Percentiles rank a stretch among this genome's conserved stretches.
Evolutionary conservation across 2,113 vertebrate species (phyloP).

Genomic region (Parus major): DNA sequence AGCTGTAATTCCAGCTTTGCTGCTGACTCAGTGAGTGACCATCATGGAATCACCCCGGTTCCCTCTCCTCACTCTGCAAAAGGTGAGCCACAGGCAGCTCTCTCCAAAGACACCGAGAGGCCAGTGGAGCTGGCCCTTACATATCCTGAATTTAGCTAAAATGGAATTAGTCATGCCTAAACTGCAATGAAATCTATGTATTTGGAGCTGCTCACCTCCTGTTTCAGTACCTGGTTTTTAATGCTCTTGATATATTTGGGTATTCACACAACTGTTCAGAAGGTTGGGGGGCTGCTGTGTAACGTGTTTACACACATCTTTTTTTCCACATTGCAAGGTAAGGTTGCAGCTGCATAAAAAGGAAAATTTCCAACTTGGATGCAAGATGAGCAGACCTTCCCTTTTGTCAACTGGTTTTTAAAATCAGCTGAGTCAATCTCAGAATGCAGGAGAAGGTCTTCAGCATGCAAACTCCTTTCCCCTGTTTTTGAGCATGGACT

Average conservation of each 20-base stretch:
- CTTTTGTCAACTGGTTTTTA: not conserved
- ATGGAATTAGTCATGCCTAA: not conserved
- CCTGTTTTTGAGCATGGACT: not conserved
- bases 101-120: rapidly evolving
- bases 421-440: not conserved
- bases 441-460: not conserved
- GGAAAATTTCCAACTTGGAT: not conserved
- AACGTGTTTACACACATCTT: rapidly evolving
- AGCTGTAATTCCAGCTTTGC: not conserved
- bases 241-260: not conserved
- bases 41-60: rapidly evolving
- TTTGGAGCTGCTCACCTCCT: not conserved
- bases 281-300: rapidly evolving
- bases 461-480: not conserved
- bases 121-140: not conserved
- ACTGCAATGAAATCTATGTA: not conserved
- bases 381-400: not conserved
- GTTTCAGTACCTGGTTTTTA: not conserved
- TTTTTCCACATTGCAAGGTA: not conserved
- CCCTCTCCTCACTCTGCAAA: not conserved
- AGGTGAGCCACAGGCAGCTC: not conserved
- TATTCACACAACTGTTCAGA: not conserved
- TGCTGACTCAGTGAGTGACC: not conserved
- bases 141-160: not conserved
- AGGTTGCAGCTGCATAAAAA: not conserved